Evolutionary conservation across 1,140 invertebrate species (phyloP), one percentile per base, ranked within the genome.

Genomic region (Ips nitidus): DNA sequence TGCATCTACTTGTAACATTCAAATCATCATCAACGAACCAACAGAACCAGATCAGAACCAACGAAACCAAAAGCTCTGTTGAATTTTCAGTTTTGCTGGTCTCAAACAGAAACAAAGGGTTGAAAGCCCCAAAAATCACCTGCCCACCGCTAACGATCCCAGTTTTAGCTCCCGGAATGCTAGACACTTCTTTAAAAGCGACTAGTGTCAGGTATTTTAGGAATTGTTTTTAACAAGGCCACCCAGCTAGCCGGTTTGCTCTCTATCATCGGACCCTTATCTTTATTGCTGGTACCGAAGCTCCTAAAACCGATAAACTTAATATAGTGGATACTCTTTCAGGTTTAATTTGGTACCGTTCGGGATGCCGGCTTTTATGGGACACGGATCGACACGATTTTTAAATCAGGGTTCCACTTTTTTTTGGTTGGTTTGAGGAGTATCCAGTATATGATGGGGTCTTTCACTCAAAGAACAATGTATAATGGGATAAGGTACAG

Each of bases 231-330:
- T 71, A 66, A 71, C 62, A 66, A 71, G 64, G 69, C 69, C 69
- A 71, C 69, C 69, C 69, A 71, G 62, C 6, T 62, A 60, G 63
- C 45, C 39, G 53, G 5, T 52, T 40, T 42, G 52, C 57, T 56
- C 52, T 62, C 57, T 62, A 66, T 61, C 58, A 60, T 63, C 41
- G 63, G 55, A 42, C 40, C 50, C 62, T 71, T 71, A 71, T 71
- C 69, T 71, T 71, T 71, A 71, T 71, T 71, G 63, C 69, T 71
- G 63, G 69, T 71, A 71, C 69, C 69, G 60, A 52, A 66, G 63
- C 69, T 71, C 63, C 63, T 71, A 71, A 71, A 71, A 71, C 69
- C 50, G 62, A 71, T 71, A 71, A 71, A 66, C 61, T 71, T 71
- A 71, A 71, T 71, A 71, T 71, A 71, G 59, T 65, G 55, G 69